These are phyloP conservation scores for Thaumetopoea pityocampa DNA, from an alignment of 1,140 invertebrate genomes.

Conservation along the genomic window DNA sequence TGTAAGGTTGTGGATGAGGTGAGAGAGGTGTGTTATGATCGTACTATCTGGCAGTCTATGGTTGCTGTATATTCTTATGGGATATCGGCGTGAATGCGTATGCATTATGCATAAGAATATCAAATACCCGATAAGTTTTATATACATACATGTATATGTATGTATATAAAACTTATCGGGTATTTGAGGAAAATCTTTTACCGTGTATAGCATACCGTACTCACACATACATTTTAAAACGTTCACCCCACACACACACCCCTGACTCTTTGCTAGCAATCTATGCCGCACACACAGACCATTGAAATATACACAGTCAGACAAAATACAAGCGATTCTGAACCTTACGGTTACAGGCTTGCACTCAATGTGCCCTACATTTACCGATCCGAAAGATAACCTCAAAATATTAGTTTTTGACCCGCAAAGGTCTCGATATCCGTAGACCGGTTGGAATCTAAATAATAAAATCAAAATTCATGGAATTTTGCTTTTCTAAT, in stretches of 20 bases:
- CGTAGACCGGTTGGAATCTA: too few species aligned
- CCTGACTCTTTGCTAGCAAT: constrained; percentile 6
- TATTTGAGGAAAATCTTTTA: constrained; percentile 12
- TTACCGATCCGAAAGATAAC: constrained; percentile 62
- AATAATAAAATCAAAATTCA: not conserved
- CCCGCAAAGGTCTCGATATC: constrained; percentile 29
- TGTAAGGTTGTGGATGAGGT: too few species aligned
- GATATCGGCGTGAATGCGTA: too few species aligned
- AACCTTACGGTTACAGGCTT: constrained; percentile 43
- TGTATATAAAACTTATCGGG: too few species aligned
- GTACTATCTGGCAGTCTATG: too few species aligned
- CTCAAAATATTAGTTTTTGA: constrained; percentile 58
- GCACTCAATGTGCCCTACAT: constrained; percentile 59
- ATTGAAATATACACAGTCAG: constrained; percentile 37
- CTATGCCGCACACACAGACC: constrained; percentile 15
- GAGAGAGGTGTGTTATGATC: too few species aligned
- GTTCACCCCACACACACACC: constrained; percentile 20
- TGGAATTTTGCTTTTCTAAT: constrained; percentile 2
- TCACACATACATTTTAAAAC: constrained; percentile 17
- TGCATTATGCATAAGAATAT: too few species aligned
- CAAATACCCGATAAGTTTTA: too few species aligned
- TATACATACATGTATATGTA: too few species aligned
- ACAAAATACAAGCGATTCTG: constrained; percentile 36
- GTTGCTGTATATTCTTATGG: too few species aligned
- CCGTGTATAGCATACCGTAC: constrained; percentile 13